phyloP scores from a whole-genome alignment of 2,113 vertebrate genomes.

The Hippocampus zosterae region DNA sequence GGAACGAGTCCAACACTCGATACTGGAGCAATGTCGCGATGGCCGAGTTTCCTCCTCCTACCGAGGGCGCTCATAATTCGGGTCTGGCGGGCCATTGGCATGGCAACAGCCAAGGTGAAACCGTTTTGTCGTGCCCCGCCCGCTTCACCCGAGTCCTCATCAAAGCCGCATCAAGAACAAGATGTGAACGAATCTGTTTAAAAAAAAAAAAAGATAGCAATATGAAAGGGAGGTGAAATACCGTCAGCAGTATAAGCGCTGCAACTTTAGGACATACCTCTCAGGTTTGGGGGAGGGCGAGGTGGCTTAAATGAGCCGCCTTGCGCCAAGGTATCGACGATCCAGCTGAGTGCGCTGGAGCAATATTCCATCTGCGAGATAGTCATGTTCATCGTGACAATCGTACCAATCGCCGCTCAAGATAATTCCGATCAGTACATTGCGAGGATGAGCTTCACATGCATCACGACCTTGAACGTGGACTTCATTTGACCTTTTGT shows the following conservation, averaged over 20 bases:
- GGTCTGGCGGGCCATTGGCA: not conserved
- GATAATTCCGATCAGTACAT: too few species aligned
- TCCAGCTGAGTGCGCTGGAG: slow-evolving; percentile 75
- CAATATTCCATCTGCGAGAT: slow-evolving; percentile 79
- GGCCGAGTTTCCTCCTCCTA: not conserved
- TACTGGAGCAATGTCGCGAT: not conserved
- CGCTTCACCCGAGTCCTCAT: not conserved
- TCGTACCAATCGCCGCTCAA: not conserved
- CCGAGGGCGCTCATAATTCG: slow-evolving; percentile 9
- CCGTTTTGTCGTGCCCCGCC: not conserved
- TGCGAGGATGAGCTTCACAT: too few species aligned
- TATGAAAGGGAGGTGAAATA: not conserved
- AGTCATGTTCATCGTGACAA: not conserved
- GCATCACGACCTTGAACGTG: too few species aligned
- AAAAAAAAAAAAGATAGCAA: not conserved
- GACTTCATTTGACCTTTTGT: too few species aligned
- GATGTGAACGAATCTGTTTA: slow-evolving; percentile 31
- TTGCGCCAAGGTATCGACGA: slow-evolving; percentile 77
- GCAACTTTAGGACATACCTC: slow-evolving; percentile 43
- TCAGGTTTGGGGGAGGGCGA: slow-evolving; percentile 63
- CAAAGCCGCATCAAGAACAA: slow-evolving; percentile 4
- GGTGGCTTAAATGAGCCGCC: slow-evolving; percentile 60
- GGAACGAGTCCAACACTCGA: not conserved
- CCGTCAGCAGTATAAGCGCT: not conserved
- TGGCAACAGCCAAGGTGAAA: slow-evolving; percentile 2